Conservation (phyloP, 1,140 invertebrate genomes). For the Triops longicaudatus region DNA sequence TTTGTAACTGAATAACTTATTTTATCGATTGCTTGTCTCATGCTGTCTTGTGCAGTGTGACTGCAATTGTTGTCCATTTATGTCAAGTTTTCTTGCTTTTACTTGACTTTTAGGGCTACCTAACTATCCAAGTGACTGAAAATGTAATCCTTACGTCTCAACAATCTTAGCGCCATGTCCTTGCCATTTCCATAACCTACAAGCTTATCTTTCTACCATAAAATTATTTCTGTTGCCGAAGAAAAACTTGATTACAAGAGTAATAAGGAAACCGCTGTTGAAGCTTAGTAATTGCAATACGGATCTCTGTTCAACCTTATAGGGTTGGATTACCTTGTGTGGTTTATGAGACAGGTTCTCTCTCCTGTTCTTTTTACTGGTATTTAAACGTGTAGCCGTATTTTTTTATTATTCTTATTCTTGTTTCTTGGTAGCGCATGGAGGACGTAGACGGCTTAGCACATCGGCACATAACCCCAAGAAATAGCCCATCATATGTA, state of each 20-base stretch:
- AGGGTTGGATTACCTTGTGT: neutral
- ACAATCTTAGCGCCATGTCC: too few relatives aligned
- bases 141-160: too few relatives aligned
- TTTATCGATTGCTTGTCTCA: too few relatives aligned
- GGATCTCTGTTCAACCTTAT: neutral
- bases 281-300: neutral
- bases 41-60: too few relatives aligned
- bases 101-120: too few relatives aligned
- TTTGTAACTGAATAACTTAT: too few relatives aligned
- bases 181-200: too few relatives aligned
- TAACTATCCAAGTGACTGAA: too few relatives aligned
- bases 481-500: too few relatives aligned
- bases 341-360: conserved; percentile 12
- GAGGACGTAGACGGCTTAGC: neutral
- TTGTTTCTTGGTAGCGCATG: neutral
- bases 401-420: neutral
- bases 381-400: too few relatives aligned
- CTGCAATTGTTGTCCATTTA: too few relatives aligned
- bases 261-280: neutral
- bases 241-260: neutral
- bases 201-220: neutral
- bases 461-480: neutral
- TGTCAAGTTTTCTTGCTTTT: too few relatives aligned
- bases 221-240: neutral
- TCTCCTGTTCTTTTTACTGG: neutral